phyloP scores from a whole-genome alignment of 1,140 invertebrate genomes.

The Plutomurus gul region DNA sequence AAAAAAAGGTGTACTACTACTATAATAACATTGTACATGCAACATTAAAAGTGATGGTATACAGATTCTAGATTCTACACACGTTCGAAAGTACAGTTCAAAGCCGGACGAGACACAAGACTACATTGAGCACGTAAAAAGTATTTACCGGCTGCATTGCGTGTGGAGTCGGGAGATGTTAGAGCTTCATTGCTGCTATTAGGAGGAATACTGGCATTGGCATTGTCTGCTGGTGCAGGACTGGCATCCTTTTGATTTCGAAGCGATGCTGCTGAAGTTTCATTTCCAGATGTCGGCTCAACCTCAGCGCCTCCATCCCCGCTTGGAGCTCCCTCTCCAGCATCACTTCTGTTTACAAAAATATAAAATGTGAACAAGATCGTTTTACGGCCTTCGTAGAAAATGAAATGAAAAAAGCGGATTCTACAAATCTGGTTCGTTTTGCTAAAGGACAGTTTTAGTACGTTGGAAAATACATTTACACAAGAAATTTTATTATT shows the following conservation, averaged over 20 bases:
- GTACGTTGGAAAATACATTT: too few relatives aligned
- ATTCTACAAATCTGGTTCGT: too few relatives aligned
- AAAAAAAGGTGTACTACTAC: too few relatives aligned
- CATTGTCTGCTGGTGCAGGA: slow-evolving; percentile 34
- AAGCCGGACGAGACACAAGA: neutral
- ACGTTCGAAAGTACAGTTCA: too few relatives aligned
- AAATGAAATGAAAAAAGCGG: too few relatives aligned
- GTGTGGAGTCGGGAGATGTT: slow-evolving; percentile 10
- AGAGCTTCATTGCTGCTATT: neutral
- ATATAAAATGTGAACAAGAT: neutral
- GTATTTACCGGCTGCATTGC: slow-evolving; percentile 32
- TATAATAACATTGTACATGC: too few relatives aligned
- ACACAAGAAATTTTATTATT: too few relatives aligned
- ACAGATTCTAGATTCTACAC: too few relatives aligned
- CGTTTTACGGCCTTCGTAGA: neutral
- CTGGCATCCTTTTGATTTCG: slow-evolving; percentile 32
- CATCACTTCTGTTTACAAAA: neutral
- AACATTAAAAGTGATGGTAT: too few relatives aligned
- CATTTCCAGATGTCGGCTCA: neutral
- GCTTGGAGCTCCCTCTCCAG: neutral
- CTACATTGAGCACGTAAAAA: neutral
- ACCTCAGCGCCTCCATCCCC: slow-evolving; percentile 23
- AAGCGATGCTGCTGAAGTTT: neutral
- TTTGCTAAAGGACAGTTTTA: too few relatives aligned
- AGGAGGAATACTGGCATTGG: slow-evolving; percentile 2